phyloP scores from a whole-genome alignment of 1,140 invertebrate genomes.

The Bombus confusus region DNA sequence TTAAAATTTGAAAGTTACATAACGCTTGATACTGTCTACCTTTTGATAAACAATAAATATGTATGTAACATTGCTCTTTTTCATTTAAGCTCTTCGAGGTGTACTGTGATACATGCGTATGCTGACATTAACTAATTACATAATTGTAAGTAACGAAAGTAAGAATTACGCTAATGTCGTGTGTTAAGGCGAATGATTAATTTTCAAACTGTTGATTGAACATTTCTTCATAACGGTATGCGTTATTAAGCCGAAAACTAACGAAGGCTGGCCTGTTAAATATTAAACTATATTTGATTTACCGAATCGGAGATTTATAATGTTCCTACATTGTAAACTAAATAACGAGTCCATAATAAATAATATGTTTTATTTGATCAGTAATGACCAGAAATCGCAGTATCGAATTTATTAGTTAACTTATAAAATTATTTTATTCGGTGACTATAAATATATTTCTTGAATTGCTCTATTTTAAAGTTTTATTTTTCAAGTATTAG shows the following conservation, averaged over 20 bases:
- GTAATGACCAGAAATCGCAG: not conserved
- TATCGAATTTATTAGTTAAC: constrained; percentile 9
- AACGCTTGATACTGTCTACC: not conserved
- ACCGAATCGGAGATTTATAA: constrained; percentile 57
- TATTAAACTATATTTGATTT: constrained; percentile 52
- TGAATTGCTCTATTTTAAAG: not conserved
- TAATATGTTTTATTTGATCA: constrained; percentile 24
- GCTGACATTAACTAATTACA: constrained; percentile 44
- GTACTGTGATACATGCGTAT: constrained; percentile 61
- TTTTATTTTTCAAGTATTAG: not conserved
- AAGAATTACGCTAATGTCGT: constrained; percentile 27
- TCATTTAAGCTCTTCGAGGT: constrained; percentile 33
- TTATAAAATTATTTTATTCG: not conserved
- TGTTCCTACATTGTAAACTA: constrained; percentile 63
- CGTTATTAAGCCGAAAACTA: constrained; percentile 4
- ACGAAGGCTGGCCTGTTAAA: constrained; percentile 51
- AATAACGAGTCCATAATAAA: constrained; percentile 36
- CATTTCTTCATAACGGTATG: constrained; percentile 34
- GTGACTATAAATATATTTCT: too few relatives aligned
- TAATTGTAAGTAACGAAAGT: constrained; percentile 48
- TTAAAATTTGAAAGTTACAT: not conserved
- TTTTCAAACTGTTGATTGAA: constrained; percentile 17
- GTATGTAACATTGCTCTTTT: constrained; percentile 19
- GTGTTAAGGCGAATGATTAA: constrained; percentile 14
- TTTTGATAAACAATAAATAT: constrained; percentile 6